Percentiles rank a stretch among this genome's conserved stretches.
These are phyloP conservation scores for Kryphioiulus occultus DNA, from an alignment of 2,888 invertebrate species.

Conservation along the genomic window DNA sequence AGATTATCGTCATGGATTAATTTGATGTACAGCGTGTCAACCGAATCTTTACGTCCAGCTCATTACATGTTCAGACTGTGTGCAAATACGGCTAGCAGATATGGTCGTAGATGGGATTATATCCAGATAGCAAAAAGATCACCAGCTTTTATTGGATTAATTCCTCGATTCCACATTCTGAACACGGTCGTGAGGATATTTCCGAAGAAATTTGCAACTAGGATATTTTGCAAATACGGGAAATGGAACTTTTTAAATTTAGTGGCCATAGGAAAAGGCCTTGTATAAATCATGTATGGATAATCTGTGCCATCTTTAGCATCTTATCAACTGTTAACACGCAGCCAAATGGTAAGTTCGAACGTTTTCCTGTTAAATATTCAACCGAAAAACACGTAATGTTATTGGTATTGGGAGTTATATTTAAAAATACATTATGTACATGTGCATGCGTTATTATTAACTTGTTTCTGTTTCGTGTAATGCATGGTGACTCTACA, in stretches of 20 bases:
- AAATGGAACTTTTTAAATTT: constrained; percentile 14
- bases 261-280: neutral
- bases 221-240: neutral
- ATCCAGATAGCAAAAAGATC: neutral
- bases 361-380: neutral
- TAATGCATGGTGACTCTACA: neutral
- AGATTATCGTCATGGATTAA: neutral
- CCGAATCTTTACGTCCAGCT: neutral
- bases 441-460: neutral
- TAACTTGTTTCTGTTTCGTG: neutral
- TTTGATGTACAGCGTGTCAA: neutral
- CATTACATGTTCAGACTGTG: neutral
- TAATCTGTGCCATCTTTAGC: neutral
- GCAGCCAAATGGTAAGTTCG: neutral
- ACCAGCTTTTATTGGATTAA: neutral
- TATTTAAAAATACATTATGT: no score
- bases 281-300: neutral
- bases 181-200: neutral
- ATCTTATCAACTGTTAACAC: neutral
- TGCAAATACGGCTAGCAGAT: neutral
- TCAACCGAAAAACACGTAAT: no score
- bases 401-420: no score
- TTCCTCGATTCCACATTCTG: neutral
- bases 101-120: neutral
- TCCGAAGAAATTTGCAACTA: neutral